phyloP scores from a whole-genome alignment of 2,888 invertebrate genomes.

The Pterostichus madidus region DNA sequence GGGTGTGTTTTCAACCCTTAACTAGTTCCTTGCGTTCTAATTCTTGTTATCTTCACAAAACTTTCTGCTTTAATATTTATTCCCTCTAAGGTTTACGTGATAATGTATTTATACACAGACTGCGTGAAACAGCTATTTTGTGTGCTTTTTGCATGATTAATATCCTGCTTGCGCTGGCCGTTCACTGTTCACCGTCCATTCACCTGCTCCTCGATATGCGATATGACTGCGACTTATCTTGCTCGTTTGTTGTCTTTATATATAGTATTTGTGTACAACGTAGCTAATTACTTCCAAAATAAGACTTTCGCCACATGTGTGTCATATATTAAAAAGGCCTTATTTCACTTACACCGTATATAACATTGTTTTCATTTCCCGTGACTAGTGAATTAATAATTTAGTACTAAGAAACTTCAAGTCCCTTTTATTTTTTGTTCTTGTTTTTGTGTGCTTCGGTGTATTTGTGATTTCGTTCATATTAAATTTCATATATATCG shows the following conservation, averaged over 20 bases:
- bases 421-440: constrained; percentile 10
- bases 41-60: constrained; percentile 63
- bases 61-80: constrained; percentile 64
- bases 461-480: neutral
- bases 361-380: constrained; percentile 14
- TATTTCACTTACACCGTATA: neutral
- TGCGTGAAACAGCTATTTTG: constrained; percentile 48
- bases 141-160: constrained; percentile 53
- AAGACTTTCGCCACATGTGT: too few relatives aligned
- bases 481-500: neutral
- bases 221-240: constrained; percentile 18
- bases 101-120: constrained; percentile 60
- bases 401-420: constrained; percentile 12
- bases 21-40: constrained; percentile 64
- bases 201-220: neutral
- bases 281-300: too few relatives aligned
- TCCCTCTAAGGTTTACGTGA: constrained; percentile 59
- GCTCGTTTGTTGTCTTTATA: neutral
- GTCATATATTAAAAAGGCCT: too few relatives aligned
- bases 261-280: neutral
- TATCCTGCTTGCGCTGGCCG: constrained; percentile 1
- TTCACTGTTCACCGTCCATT: neutral
- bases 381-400: neutral
- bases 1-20: constrained; percentile 62
- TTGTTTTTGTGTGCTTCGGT: neutral